Conservation (phyloP, 2,888 invertebrate genomes). For the Eumacrocentrus americanus region DNA sequence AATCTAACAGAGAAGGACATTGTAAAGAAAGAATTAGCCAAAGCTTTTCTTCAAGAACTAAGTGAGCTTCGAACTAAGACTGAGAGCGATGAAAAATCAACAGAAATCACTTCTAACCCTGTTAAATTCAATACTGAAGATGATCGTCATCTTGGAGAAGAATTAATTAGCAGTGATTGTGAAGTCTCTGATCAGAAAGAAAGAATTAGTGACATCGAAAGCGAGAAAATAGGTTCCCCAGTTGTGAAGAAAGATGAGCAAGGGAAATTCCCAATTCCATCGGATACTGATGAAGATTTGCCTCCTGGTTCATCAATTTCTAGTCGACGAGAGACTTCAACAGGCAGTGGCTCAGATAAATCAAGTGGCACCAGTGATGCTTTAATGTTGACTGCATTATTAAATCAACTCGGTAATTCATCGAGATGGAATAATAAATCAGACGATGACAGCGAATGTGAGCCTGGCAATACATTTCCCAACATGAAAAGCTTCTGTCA, state of each 20-base stretch:
- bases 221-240: background rate
- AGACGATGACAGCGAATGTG: conserved; percentile 21
- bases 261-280: conserved; percentile 4
- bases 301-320: conserved; percentile 30
- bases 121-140: conserved; percentile 17
- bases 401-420: conserved; percentile 35
- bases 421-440: background rate
- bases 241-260: background rate
- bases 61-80: conserved; percentile 26
- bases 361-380: conserved; percentile 43
- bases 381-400: conserved; percentile 39
- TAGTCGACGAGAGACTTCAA: conserved; percentile 38
- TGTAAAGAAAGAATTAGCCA: background rate
- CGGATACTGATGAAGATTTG: conserved; percentile 36
- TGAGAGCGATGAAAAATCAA: conserved; percentile 28
- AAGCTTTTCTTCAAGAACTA: conserved; percentile 26
- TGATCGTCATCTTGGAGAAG: conserved; percentile 4
- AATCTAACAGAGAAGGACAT: background rate
- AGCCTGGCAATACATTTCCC: conserved; percentile 21
- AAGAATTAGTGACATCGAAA: background rate
- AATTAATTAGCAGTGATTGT: background rate
- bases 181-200: background rate
- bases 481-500: conserved; percentile 35
- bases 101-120: background rate
- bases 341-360: conserved; percentile 40